Conservation (phyloP, 2,888 invertebrate species). For the Eupithecia subumbrata region DNA sequence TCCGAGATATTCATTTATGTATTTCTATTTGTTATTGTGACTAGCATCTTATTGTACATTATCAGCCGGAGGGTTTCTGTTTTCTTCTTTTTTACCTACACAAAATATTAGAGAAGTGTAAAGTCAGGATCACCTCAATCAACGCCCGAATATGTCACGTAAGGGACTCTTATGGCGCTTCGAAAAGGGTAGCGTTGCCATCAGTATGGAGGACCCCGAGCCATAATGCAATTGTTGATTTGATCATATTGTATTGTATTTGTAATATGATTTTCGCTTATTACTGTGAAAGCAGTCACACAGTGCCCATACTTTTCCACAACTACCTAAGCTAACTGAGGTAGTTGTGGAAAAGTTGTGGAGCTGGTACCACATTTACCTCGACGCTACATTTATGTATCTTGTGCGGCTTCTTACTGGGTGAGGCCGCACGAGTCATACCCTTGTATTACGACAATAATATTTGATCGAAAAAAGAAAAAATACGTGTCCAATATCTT, state of each 20-base stretch:
- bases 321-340: too few relatives aligned
- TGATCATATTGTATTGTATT: not conserved
- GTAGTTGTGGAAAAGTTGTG: too few relatives aligned
- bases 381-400: too few relatives aligned
- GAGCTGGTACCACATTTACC: too few relatives aligned
- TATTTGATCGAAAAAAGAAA: too few relatives aligned
- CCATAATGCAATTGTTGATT: not conserved
- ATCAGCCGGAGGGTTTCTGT: too few relatives aligned
- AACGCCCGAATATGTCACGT: not conserved
- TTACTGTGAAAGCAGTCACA: not conserved
- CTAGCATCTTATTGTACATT: too few relatives aligned
- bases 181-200: not conserved
- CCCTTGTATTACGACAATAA: too few relatives aligned
- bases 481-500: too few relatives aligned
- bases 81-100: not conserved
- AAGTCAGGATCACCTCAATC: not conserved
- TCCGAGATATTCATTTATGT: not conserved
- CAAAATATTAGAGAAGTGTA: not conserved
- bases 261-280: not conserved
- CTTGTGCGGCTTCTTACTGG: too few relatives aligned
- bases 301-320: not conserved
- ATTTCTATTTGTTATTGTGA: not conserved
- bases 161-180: not conserved
- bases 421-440: too few relatives aligned
- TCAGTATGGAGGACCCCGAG: not conserved